Evolutionary conservation across 2,113 vertebrate species (phyloP), one percentile per base, ranked within the genome.

Genomic region (Clarias macrocephalus): DNA sequence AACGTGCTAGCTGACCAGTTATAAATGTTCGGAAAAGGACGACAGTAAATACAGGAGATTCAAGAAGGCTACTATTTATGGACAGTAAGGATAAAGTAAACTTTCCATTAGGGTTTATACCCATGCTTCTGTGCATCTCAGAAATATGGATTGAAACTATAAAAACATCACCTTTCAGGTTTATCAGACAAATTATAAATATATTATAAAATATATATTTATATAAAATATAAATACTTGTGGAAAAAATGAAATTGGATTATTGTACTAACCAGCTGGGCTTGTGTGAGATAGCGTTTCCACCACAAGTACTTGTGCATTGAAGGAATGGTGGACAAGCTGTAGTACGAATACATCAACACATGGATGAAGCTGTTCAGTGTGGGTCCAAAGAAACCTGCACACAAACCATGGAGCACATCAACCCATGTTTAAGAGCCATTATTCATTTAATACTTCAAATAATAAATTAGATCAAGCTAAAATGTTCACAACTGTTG

Each of bases 231-330:
- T 81, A 15, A 81, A 81, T 62, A 62, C 25, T 37, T 81, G 18
- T 62, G 10, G 3, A 7, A 48, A 59, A 57, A 52, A 75, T 52
- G 37, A 60, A 33, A 13, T 57, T 48, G 54, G 63, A 48, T 33
- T 83, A 57, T 28, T 42, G 28, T 42, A 90, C 90, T 30, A 93
- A 97, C 96, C 96, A 97, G 82, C 66, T 97, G 97, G 63, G 96
- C 97, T 91, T 97, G 97, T 3, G 96, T 97, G 91, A 97, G 96
- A 73, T 97, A 97, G 85, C 95, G 96, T 93, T 97, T 97, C 96
- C 96, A 97, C 96, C 96, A 97, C 5, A 97, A 95, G 82, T 97
- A 96, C 86, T 93, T 96, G 85, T 93, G 96, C 96, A 96, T 96
- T 0, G 96, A 96, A 3, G 96, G 97, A 88, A 97, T 95, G 86